These are phyloP conservation scores for Chrysochloris asiatica DNA, from an alignment of 2,113 vertebrate genomes.

Conservation along the genomic window DNA sequence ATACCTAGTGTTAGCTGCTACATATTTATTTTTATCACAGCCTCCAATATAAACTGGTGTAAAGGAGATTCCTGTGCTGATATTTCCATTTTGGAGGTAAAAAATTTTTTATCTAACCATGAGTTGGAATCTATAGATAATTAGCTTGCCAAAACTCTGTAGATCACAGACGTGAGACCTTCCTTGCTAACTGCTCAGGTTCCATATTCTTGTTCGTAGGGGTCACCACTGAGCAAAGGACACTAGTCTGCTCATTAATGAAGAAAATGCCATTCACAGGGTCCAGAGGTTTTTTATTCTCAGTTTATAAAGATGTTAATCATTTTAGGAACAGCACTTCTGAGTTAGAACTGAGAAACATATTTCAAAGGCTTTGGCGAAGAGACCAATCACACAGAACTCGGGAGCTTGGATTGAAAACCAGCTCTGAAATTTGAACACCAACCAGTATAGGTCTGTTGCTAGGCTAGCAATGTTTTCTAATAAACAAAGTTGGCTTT, in stretches of 20 bases:
- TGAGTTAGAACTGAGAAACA: background rate
- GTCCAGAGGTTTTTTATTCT: background rate
- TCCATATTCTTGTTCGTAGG: background rate
- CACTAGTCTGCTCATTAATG: background rate
- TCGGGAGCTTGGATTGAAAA: background rate
- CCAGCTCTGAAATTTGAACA: background rate
- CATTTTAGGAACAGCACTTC: background rate
- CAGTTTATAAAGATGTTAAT: background rate
- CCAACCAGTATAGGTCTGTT: background rate
- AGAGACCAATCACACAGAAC: background rate
- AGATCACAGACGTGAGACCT: background rate
- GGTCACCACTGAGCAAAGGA: background rate
- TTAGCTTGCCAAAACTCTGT: background rate
- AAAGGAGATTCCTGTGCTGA: background rate
- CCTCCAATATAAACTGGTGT: background rate
- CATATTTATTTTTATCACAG: background rate
- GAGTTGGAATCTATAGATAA: background rate
- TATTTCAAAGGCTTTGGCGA: background rate
- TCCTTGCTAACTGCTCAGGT: no score
- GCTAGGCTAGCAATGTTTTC: constrained; percentile 12
- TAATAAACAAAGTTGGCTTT: constrained; percentile 34
- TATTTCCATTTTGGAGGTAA: background rate
- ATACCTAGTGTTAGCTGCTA: background rate
- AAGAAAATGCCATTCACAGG: background rate
- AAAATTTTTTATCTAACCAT: background rate